Evolutionary conservation across 2,113 vertebrate genomes (phyloP).

Genomic region (Macquaria ambigua): DNA sequence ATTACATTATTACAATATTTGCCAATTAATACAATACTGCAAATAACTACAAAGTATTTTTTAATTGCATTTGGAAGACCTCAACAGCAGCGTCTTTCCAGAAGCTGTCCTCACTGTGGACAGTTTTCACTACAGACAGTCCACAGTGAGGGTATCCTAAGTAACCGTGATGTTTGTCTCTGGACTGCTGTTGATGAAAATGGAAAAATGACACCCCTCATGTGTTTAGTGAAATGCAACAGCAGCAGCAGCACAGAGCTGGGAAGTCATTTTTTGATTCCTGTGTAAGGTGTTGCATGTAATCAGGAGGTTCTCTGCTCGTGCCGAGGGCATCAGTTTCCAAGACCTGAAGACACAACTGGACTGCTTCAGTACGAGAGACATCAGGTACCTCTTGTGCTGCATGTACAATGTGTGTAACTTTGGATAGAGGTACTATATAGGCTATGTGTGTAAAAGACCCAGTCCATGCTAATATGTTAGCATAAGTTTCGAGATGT

Average conservation of each 20-base stretch:
- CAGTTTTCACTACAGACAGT: not conserved
- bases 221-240: too few relatives aligned
- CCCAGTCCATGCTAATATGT: not conserved
- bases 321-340: constrained; percentile 85
- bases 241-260: not conserved
- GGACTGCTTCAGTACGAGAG: constrained; percentile 76
- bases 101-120: not conserved
- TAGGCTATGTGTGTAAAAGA: not conserved
- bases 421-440: not conserved
- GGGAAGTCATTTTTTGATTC: not conserved
- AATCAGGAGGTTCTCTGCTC: constrained; percentile 84
- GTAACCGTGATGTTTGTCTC: not conserved
- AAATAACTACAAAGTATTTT: not conserved
- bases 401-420: not conserved
- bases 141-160: not conserved
- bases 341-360: constrained; percentile 84
- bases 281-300: constrained; percentile 85
- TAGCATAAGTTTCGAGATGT: not conserved
- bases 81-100: not conserved
- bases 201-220: not conserved
- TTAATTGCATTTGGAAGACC: not conserved
- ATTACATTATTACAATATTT: not conserved
- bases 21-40: not conserved
- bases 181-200: not conserved
- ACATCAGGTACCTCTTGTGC: constrained; percentile 84